Conservation (phyloP, 2,888 invertebrate species). For the Nysson spinosus region DNA sequence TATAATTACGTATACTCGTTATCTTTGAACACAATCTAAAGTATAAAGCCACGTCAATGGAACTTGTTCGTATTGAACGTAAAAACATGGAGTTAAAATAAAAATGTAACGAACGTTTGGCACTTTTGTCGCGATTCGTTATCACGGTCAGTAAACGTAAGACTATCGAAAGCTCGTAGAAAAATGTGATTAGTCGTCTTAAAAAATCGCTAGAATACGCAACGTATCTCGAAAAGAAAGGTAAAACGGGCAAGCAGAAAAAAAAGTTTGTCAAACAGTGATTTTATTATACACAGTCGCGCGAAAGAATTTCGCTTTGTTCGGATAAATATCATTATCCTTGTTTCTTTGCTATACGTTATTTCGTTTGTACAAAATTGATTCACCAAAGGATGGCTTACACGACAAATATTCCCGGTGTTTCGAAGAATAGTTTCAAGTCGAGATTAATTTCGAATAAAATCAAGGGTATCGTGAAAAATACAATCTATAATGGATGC, state of each 20-base stretch:
- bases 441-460: background rate
- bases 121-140: constrained; percentile 27
- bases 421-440: background rate
- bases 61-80: background rate
- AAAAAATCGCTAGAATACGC: background rate
- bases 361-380: constrained; percentile 68
- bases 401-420: constrained; percentile 18
- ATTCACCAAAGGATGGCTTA: constrained; percentile 55
- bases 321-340: constrained; percentile 51
- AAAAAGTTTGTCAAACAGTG: constrained; percentile 36
- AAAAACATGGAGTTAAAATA: constrained; percentile 25
- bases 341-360: constrained; percentile 35
- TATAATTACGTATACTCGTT: constrained; percentile 25
- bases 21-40: constrained; percentile 50
- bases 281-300: constrained; percentile 67
- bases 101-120: constrained; percentile 38
- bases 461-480: constrained; percentile 7
- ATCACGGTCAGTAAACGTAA: constrained; percentile 5
- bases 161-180: background rate
- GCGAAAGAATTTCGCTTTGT: constrained; percentile 59
- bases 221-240: constrained; percentile 11
- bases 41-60: constrained; percentile 15
- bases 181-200: background rate
- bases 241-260: constrained; percentile 37
- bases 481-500: background rate